These are phyloP conservation scores for Amphiprion ocellaris DNA, from an alignment of 2,113 vertebrate species.

Conservation along the genomic window DNA sequence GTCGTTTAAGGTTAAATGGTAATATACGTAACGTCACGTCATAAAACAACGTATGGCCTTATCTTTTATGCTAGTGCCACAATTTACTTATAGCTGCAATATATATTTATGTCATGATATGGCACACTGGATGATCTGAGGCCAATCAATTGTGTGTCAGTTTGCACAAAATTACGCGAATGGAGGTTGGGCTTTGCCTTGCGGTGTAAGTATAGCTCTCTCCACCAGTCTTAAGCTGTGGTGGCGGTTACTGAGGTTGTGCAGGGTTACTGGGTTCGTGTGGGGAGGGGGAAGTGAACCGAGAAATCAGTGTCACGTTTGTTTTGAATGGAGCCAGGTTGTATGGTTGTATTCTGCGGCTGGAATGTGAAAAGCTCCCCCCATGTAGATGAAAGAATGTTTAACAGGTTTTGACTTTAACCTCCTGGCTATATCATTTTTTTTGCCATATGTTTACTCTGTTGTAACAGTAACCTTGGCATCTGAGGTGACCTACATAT, in stretches of 20 bases:
- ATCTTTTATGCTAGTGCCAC: fast-evolving
- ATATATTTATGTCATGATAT: no score
- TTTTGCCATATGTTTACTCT: no score
- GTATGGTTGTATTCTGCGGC: background rate
- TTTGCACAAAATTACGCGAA: no score
- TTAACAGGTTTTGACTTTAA: background rate
- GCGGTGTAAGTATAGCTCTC: background rate
- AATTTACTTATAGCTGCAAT: background rate
- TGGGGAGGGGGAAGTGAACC: constrained; percentile 21
- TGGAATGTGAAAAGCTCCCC: background rate
- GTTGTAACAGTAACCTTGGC: background rate
- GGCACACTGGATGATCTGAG: no score
- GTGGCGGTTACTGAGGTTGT: background rate
- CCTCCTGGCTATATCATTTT: no score
- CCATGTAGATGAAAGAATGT: background rate
- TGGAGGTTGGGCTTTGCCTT: background rate
- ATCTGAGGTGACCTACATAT: constrained; percentile 11
- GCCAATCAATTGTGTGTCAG: no score
- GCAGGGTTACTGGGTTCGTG: constrained; percentile 59
- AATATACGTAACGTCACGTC: background rate
- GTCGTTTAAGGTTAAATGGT: background rate
- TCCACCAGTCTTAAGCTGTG: background rate
- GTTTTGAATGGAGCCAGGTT: constrained; percentile 19
- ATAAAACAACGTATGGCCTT: no score
- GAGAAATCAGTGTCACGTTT: constrained; percentile 22